Percentiles rank a stretch among this genome's conserved stretches.
phyloP scores from a whole-genome alignment of 1,140 invertebrate genomes.

The Diploscapter pachys region DNA sequence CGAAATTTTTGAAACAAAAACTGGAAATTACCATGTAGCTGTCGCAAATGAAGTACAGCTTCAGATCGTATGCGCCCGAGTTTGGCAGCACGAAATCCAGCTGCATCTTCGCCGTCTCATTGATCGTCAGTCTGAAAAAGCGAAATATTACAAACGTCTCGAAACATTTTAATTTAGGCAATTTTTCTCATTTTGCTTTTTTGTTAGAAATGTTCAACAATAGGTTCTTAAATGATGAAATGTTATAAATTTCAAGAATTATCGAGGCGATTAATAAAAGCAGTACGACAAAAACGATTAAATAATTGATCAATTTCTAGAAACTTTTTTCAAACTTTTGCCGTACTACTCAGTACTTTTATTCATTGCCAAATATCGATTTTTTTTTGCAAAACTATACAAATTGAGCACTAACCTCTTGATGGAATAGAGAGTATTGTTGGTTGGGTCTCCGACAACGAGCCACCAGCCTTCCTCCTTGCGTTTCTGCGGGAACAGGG shows the following conservation, averaged over 20 bases:
- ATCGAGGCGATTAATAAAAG: too few species aligned
- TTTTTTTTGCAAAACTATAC: conserved; percentile 7
- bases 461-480: conserved; percentile 99
- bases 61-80: conserved; percentile 72
- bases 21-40: conserved; percentile 71
- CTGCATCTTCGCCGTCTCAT: conserved; percentile 87
- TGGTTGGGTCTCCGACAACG: conserved; percentile 91
- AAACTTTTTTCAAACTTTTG: too few species aligned
- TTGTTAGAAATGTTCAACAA: too few species aligned
- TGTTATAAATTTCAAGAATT: too few species aligned
- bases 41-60: conserved; percentile 97
- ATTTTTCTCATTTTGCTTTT: too few species aligned
- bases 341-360: too few species aligned
- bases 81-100: conserved; percentile 90
- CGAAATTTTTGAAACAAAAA: too few species aligned
- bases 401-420: conserved; percentile 68
- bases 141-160: not conserved
- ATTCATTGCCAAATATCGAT: too few species aligned
- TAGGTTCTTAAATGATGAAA: too few species aligned
- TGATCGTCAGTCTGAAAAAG: conserved; percentile 60
- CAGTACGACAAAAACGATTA: not conserved
- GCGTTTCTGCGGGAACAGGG: conserved; percentile 94
- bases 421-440: conserved; percentile 89
- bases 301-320: not conserved
- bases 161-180: not conserved